Evolutionary conservation across 30 jellyfish, hydroid and myxozoan species (phyloP), one percentile per base, ranked within the genome.

Genomic region (Aurelia aurita): DNA sequence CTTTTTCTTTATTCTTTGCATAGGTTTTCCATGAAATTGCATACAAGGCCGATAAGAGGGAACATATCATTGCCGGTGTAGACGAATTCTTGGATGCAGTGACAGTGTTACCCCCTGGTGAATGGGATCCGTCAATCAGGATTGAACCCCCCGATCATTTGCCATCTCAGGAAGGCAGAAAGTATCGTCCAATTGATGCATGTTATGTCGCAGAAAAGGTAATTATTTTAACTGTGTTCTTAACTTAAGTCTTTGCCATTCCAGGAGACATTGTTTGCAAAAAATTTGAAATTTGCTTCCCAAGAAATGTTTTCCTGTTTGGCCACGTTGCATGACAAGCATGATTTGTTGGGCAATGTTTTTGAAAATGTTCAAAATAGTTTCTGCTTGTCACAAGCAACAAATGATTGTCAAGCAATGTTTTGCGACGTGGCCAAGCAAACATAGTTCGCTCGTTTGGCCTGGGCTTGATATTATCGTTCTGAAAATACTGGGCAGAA

Each of bases 61-160:
- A 94, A 47, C 97, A 94, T 51, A 87, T 94, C n/a, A 94, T 94
- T 69, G 97, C 99, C 11, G 99, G 99, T 25, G 90, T 94, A 28
- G 99, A 94, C 73, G 99, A 89, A 79, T 94, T 94, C 74, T 84
- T 94, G 10, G 99, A 94, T 74, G 95, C 91, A 59, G 99, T 94
- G 20, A 90, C 97, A 14, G 97, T 94, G 23, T 45, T 94, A 26
- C 99, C 99, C 9, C 99, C 99, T 84, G 99, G 99, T 46, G 97
- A 94, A 49, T 94, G 99, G 99, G 97, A 94, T 57, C 97, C 97
- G 47, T 63, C 97, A 20, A 89, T 94, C 68, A 84, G 99, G 63
- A 89, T 94, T 58, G 97, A 94, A 31, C 99, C 99, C 57, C 99
- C 96, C 3, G 80, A 60, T 19, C 89, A 94, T 39, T 45, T 76